Evolutionary conservation across 1,140 invertebrate genomes (phyloP).

Genomic region (Wasmannia auropunctata): DNA sequence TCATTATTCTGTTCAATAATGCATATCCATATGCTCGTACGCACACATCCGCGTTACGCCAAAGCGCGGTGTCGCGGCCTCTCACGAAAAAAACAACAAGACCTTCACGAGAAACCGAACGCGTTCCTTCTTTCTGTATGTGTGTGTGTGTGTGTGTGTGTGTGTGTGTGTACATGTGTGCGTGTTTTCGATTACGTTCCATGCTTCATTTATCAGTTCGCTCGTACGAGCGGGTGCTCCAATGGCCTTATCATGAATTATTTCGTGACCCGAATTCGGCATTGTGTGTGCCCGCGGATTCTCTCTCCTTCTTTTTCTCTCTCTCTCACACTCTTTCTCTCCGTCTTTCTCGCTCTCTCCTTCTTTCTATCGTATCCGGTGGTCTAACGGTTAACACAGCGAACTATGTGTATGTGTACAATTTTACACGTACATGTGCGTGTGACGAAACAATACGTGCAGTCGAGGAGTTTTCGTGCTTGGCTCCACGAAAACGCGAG

Average conservation of each 20-base stretch:
- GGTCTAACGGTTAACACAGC: constrained; percentile 65
- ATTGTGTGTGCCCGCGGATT: constrained; percentile 61
- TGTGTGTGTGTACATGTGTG: background rate
- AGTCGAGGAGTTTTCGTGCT: constrained; percentile 47
- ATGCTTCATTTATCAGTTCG: constrained; percentile 67
- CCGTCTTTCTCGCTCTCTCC: background rate
- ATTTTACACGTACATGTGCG: background rate
- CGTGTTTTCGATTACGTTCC: constrained; percentile 20
- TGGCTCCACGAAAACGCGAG: constrained; percentile 31
- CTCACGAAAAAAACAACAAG: constrained; percentile 14
- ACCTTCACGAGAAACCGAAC: constrained; percentile 11
- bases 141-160: background rate
- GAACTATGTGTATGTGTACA: constrained; percentile 6
- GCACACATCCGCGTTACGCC: background rate
- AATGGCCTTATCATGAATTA: constrained; percentile 75
- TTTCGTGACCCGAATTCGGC: constrained; percentile 76
- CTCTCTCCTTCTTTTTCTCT: background rate
- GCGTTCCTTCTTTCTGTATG: background rate
- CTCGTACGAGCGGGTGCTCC: constrained; percentile 61
- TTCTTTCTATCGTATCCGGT: constrained; percentile 59
- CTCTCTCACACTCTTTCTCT: background rate
- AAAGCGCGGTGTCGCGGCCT: background rate
- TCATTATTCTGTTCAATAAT: constrained; percentile 52
- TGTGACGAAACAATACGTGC: constrained; percentile 63
- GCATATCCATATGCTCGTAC: constrained; percentile 32